A percentile compares a stretch with the other conserved stretches of the same genome.
Evolutionary conservation across 2,797 vertebrate species (phyloP).

Genomic region (Gymnothorax javanicus): DNA sequence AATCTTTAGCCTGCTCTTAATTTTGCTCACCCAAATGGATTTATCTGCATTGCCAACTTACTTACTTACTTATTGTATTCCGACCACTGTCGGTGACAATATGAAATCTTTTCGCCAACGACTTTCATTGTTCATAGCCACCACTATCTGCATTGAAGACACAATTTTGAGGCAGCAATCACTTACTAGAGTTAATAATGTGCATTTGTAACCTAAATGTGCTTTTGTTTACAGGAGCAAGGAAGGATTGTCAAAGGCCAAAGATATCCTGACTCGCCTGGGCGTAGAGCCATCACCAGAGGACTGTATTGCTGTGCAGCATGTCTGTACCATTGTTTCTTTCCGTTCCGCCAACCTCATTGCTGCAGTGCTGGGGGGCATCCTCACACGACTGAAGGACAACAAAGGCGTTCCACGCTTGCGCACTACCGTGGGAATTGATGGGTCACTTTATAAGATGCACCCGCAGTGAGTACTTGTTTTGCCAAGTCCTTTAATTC

Average conservation of each 20-base stretch:
- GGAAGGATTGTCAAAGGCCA: conserved; percentile 88
- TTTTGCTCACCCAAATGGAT: background rate
- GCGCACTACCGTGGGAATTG: conserved; percentile 92
- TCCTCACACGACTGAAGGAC: conserved; percentile 86
- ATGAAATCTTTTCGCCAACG: too few relatives aligned
- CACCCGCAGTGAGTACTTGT: conserved; percentile 92
- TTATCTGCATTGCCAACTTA: background rate
- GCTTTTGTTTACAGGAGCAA: conserved; percentile 78
- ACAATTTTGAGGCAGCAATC: background rate
- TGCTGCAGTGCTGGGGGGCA: conserved; percentile 83
- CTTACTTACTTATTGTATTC: too few relatives aligned
- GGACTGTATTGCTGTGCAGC: conserved; percentile 92
- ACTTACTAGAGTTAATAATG: background rate
- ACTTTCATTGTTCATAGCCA: too few relatives aligned
- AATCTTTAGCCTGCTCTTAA: background rate
- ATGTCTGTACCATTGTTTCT: conserved; percentile 92
- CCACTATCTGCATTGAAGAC: background rate
- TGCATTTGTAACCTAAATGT: background rate
- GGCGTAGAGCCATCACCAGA: conserved; percentile 89
- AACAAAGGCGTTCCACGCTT: conserved; percentile 86
- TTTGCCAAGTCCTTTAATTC: background rate
- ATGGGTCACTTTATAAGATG: conserved; percentile 98
- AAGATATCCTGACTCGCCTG: conserved; percentile 84
- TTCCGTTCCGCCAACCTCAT: conserved; percentile 94
- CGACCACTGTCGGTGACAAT: too few relatives aligned